A percentile compares a stretch with the other conserved stretches of the same genome.
Evolutionary conservation across 2,113 vertebrate genomes (phyloP).

Genomic region (Boulengerochromis microlepis): DNA sequence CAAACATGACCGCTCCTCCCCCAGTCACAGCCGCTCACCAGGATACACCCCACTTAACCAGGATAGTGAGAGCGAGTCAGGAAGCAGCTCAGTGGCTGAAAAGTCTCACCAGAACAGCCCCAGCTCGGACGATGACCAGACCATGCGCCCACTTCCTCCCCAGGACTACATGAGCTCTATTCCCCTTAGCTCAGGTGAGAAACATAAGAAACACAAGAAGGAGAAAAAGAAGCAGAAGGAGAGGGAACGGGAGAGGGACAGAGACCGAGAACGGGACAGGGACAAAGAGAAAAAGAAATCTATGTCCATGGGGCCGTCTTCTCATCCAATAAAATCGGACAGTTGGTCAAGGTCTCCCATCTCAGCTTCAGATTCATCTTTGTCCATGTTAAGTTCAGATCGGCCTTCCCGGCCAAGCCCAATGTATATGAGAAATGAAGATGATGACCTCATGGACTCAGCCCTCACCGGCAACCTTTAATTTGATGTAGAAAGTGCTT

Average conservation of each 20-base stretch:
- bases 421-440: constrained; percentile 88
- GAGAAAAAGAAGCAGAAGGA: constrained; percentile 96
- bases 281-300: constrained; percentile 86
- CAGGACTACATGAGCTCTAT: constrained; percentile 76
- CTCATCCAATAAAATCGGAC: constrained; percentile 86
- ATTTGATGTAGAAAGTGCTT: background rate
- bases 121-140: constrained; percentile 90
- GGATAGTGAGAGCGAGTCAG: constrained; percentile 97
- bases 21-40: constrained; percentile 96
- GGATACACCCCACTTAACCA: constrained; percentile 92
- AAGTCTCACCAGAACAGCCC: constrained; percentile 98
- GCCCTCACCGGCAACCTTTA: constrained; percentile 86
- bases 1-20: constrained; percentile 94
- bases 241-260: constrained; percentile 80
- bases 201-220: constrained; percentile 99
- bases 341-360: constrained; percentile 95
- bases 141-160: constrained; percentile 66
- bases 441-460: constrained; percentile 97
- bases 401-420: constrained; percentile 85
- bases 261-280: constrained; percentile 84
- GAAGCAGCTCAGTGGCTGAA: constrained; percentile 90
- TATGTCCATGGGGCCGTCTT: constrained; percentile 62
- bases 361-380: constrained; percentile 80
- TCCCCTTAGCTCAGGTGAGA: constrained; percentile 86
- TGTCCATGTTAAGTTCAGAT: constrained; percentile 86